Base-by-base conservation (phyloP, 2,888 invertebrate genomes). In the Ommatoiulus sabulosus region DNA sequence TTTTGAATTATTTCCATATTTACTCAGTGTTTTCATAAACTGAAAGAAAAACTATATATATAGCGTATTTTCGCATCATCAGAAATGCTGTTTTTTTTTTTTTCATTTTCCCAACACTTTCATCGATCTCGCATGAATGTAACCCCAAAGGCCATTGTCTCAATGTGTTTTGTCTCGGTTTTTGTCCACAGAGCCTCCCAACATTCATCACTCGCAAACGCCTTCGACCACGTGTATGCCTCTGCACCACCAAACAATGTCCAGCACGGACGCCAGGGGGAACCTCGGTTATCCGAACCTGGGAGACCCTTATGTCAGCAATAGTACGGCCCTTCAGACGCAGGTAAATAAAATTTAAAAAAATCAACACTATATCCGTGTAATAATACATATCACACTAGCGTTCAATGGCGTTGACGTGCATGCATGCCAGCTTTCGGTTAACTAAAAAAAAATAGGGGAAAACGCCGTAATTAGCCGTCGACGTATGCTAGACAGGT, bases 281-380 rank as follows among this genome's bases (percentile, higher is more conserved):
- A 89, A 89, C 84, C 87, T 89, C 20, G 20, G 84, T n/a, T 89
- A 89, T 88, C 87, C 89, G 44, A 89, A 89, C 85, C 44, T 89
- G 17, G 88, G 88, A 35, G 89, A 89, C 35, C 48, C 89, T 48
- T 89, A 89, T 63, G 88, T 89, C 63, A 85, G 87, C 85, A 89
- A 89, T 44, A 84, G 85, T 10, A 48, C 89, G n/a, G 88, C 89
- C 17, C 87, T 89, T 44, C 89, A 89, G 44, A 87, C 89, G 44
- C 89, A 89, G 89, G 89, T 89, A 87, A 86, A 35, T 15, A 86
- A n/a, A 44, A 84, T 6, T n/a, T 20, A 15, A 44, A 12, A 44
- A n/a, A n/a, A 57, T 57, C 12, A 15, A 17, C 17, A 57, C 17
- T 57, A 17, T 46, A 86, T 84, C 0, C 6, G 3, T 0, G 12